Base-by-base conservation (phyloP, 2,113 vertebrate genomes). In the Pterophyllum scalare region DNA sequence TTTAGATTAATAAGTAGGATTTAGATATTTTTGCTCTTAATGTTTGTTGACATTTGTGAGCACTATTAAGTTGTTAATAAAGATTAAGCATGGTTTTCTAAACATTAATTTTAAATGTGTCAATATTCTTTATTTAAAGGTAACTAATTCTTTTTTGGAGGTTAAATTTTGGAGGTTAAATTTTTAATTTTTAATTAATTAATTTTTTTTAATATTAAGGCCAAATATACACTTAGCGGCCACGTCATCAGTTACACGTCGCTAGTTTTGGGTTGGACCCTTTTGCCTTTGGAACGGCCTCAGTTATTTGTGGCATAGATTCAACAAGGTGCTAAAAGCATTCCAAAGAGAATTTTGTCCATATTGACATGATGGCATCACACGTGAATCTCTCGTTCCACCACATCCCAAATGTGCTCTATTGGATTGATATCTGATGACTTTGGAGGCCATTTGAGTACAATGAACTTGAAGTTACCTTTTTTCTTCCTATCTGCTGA, bases 331-430 rank as follows among this genome's bases (percentile, higher is more conserved):
- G 2, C 6, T 0, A 13, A 12, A 65, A 64, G 22, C n/a, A 43
- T 46, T 4, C 0, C 24, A 46, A 14, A 26, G 22, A 17, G 22
- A 0, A 0, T 67, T 26, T 17, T 38, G 1, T 26, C 64, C 22
- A 67, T 7, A 22, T 0, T 67, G 64, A 67, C 40, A 46, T 46
- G 40, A 49, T 49, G 26, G 40, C 40, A 0, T 1, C 40, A 70
- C 40, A 46, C 28, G 28, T 28, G 4, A 28, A 28, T 28, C n/a
- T n/a, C n/a, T n/a, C n/a, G n/a, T n/a, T n/a, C n/a, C n/a, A n/a
- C n/a, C n/a, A n/a, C n/a, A n/a, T n/a, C n/a, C n/a, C 28, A 33
- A 33, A 33, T 33, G 33, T 33, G 6, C 33, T 33, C 33, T 7
- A 7, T 33, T 33, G 28, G 28, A 28, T 28, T 28, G 28, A 28